Base-by-base conservation (phyloP, 2,113 vertebrate species). In the Gadus macrocephalus region DNA sequence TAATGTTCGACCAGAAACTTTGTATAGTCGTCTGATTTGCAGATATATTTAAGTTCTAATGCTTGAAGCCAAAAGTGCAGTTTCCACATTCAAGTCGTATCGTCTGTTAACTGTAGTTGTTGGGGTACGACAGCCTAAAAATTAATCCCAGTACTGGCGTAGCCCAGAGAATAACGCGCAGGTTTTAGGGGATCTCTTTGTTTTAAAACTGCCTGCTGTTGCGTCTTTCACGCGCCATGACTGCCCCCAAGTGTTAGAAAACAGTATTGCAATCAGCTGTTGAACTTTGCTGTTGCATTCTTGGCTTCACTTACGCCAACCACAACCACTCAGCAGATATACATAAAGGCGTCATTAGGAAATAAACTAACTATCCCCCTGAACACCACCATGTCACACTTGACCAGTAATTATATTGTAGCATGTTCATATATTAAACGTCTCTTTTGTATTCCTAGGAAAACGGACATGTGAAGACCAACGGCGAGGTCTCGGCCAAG, bases 401-500 rank as follows among this genome's bases (percentile, higher is more conserved):
- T 49, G 11, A 49, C 8, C 42, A 49, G 42, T 49, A 9, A 49
- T 14, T 49, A 9, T 49, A 49, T 49, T 49, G 42, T 49, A 9
- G 6, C 12, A 9, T 12, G 9, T 49, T 1, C 25, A 7, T 67
- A 71, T 86, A 67, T 85, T 8, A 16, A 35, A 3, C 7, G 16
- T 2, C 73, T 65, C 66, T 77, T 53, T 77, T 60, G 20, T 72
- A 3, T 59, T 59, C 5, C 2, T 88, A 98, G 96, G 96, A 98
- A 87, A 98, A 98, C 3, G 96, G 96, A 75, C 96, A 96, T 0
- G 91, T 98, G 66, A 95, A 95, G 79, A 90, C 92, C 81, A 98
- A 98, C 12, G 95, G 96, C 0, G 96, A 98, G 3, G 89, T 94
- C 62, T 93, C 95, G 0, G 88, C 92, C 74, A 95, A 96, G 80